Evolutionary conservation across 2,888 invertebrate species (phyloP).

Genomic region (Heteromurus nitidus): DNA sequence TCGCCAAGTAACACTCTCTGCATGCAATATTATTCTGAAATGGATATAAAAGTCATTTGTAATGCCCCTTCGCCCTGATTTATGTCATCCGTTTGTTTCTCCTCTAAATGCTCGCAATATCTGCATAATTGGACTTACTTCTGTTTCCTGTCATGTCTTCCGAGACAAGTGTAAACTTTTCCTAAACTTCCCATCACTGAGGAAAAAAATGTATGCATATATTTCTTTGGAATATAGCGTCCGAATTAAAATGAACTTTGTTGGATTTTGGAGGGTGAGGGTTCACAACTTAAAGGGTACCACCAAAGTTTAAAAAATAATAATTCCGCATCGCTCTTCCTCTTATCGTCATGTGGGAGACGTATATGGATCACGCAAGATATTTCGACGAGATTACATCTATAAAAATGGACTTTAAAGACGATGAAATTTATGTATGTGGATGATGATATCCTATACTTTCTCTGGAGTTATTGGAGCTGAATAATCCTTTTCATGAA

Average conservation of each 20-base stretch:
- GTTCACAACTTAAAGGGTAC: not conserved
- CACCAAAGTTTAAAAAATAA: not conserved
- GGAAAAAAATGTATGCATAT: not conserved
- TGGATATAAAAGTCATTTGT: slow-evolving; percentile 48
- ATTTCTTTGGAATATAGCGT: not conserved
- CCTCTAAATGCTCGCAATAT: slow-evolving; percentile 68
- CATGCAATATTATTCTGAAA: slow-evolving; percentile 38
- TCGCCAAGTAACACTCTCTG: slow-evolving; percentile 1
- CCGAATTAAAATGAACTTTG: slow-evolving; percentile 9
- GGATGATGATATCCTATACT: too few relatives aligned
- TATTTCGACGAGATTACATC: not conserved
- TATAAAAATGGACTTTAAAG: not conserved
- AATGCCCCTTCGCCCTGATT: slow-evolving; percentile 62
- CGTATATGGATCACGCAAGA: not conserved
- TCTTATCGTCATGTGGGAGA: not conserved
- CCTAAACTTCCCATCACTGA: not conserved
- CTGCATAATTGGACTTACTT: slow-evolving; percentile 67
- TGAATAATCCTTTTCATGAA: slow-evolving; percentile 9
- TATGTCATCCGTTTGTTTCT: slow-evolving; percentile 69
- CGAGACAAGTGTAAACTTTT: slow-evolving; percentile 35
- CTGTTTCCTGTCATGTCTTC: slow-evolving; percentile 56
- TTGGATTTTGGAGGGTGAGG: too few relatives aligned
- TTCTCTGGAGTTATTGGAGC: slow-evolving; percentile 3
- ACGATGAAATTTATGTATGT: too few relatives aligned
- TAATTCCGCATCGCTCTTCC: not conserved